Evolutionary conservation across 2,113 vertebrate species (phyloP).

Genomic region (Patagioenas fasciata): DNA sequence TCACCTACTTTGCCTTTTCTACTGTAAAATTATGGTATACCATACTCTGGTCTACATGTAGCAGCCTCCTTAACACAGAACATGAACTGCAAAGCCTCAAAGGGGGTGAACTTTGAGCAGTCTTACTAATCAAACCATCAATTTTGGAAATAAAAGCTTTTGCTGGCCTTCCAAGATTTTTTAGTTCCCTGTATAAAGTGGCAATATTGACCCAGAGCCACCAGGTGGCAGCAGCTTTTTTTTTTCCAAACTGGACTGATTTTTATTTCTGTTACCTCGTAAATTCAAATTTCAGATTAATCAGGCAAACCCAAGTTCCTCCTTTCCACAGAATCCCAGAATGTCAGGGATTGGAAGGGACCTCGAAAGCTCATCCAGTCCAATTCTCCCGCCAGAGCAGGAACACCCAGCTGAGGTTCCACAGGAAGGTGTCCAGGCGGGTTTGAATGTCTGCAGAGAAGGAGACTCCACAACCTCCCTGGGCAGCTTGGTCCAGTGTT

Average conservation of each 20-base stretch:
- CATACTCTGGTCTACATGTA: neutral
- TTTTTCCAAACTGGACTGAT: neutral
- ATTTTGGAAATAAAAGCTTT: neutral
- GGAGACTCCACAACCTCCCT: too few species aligned
- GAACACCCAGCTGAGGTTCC: too few species aligned
- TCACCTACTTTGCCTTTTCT: neutral
- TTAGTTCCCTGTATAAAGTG: neutral
- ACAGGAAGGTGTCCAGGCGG: too few species aligned
- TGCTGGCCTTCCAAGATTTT: fast-evolving
- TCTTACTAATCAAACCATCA: neutral
- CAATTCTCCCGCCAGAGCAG: too few species aligned
- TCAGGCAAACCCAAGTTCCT: neutral
- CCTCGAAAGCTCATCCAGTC: too few species aligned
- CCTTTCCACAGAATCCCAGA: neutral
- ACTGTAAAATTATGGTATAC: neutral
- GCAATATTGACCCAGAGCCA: neutral
- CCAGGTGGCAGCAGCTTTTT: neutral
- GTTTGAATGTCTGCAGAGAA: too few species aligned
- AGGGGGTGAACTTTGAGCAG: neutral
- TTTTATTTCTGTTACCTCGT: neutral
- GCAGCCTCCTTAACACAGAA: neutral
- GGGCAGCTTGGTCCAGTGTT: too few species aligned
- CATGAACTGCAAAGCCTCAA: neutral
- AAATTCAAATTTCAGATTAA: neutral
- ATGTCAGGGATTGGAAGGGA: too few species aligned